Evolutionary conservation across 1,140 invertebrate genomes (phyloP).

Genomic region (Solenopsis invicta): DNA sequence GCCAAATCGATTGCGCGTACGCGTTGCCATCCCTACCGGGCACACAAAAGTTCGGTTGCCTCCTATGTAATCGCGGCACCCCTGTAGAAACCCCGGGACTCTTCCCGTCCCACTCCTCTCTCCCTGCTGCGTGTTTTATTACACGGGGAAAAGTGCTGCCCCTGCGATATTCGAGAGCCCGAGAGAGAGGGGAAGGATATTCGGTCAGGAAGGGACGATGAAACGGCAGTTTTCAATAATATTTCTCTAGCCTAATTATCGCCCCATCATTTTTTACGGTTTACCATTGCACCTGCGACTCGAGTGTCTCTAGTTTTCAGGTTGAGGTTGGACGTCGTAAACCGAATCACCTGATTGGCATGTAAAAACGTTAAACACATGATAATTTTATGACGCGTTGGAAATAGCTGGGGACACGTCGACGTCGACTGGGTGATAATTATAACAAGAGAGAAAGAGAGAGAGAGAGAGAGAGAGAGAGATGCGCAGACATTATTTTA

Average conservation of each 20-base stretch:
- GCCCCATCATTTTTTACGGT: background rate
- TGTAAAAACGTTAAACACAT: background rate
- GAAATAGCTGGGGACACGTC: slow-evolving; percentile 34
- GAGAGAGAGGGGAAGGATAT: background rate
- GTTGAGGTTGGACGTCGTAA: background rate
- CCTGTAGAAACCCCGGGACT: slow-evolving; percentile 28
- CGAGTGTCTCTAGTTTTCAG: background rate
- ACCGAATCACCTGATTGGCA: background rate
- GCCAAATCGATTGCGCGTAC: slow-evolving; percentile 44
- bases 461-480: too few species aligned
- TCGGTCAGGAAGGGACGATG: background rate
- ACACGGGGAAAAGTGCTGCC: background rate
- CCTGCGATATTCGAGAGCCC: background rate
- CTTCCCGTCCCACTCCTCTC: background rate
- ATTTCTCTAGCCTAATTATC: background rate
- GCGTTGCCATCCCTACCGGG: background rate
- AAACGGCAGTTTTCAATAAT: background rate
- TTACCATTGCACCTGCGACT: too few species aligned
- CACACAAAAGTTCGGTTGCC: slow-evolving; percentile 33
- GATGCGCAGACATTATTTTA: slow-evolving; percentile 38
- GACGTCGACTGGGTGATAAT: slow-evolving; percentile 15
- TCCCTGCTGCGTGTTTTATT: background rate
- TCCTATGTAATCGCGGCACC: slow-evolving; percentile 35
- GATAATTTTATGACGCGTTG: slow-evolving; percentile 33
- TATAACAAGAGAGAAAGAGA: slow-evolving; percentile 14